These are phyloP conservation scores for Alosa sapidissima DNA, from an alignment of 2,797 vertebrate species.

Conservation along the genomic window DNA sequence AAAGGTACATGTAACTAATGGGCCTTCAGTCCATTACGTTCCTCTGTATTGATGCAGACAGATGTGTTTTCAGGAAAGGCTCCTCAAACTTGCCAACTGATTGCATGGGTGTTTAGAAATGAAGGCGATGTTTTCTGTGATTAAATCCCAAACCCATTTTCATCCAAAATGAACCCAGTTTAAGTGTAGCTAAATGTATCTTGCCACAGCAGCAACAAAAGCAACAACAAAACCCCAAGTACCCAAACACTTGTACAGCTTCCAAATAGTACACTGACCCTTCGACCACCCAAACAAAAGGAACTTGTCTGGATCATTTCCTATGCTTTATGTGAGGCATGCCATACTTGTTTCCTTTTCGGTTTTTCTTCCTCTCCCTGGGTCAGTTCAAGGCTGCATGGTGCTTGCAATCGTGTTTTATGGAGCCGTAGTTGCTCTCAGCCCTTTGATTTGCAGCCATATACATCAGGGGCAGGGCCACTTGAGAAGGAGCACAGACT, in stretches of 20 bases:
- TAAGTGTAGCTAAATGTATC: neutral
- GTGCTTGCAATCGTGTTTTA: constrained; percentile 41
- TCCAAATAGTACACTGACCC: neutral
- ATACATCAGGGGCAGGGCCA: constrained; percentile 43
- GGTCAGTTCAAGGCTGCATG: constrained; percentile 46
- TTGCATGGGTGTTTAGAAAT: constrained; percentile 14
- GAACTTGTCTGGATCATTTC: neutral
- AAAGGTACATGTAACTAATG: constrained; percentile 77
- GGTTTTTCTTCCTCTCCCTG: constrained; percentile 7
- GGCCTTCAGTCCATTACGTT: constrained; percentile 65
- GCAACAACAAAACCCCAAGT: neutral
- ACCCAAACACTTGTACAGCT: neutral
- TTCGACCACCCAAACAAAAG: constrained; percentile 23
- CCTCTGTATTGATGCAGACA: constrained; percentile 12
- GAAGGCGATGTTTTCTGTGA: constrained; percentile 5
- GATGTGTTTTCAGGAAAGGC: constrained; percentile 21
- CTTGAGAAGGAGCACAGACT: constrained; percentile 26
- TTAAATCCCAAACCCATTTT: constrained; percentile 23
- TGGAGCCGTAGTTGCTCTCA: constrained; percentile 40
- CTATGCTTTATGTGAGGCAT: constrained; percentile 30
- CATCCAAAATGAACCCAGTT: constrained; percentile 5
- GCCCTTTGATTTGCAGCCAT: constrained; percentile 49
- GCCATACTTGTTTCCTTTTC: constrained; percentile 29
- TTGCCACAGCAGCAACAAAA: constrained; percentile 7
- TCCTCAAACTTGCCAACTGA: neutral